phyloP scores from a whole-genome alignment of 2,113 vertebrate species.

The Campylorhamphus procurvoides region DNA sequence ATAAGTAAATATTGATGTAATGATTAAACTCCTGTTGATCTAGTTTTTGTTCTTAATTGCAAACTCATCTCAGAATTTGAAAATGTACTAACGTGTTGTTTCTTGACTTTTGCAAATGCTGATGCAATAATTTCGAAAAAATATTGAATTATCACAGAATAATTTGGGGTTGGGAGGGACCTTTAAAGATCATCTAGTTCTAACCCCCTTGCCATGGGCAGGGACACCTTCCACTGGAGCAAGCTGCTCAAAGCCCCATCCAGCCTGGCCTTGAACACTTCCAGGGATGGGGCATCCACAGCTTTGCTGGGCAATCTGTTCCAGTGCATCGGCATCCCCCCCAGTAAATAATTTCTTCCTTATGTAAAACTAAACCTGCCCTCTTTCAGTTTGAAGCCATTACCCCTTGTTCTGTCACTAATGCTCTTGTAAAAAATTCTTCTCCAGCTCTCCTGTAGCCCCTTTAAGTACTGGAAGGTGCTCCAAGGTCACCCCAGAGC shows the following conservation, averaged over 20 bases:
- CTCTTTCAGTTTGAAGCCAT: background rate
- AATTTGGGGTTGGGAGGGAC: background rate
- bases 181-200: background rate
- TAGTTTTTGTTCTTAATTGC: background rate
- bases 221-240: background rate
- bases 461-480: background rate
- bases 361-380: background rate
- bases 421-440: background rate
- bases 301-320: background rate
- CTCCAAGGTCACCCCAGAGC: background rate
- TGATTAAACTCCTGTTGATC: slow-evolving; percentile 35
- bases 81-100: background rate
- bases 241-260: background rate
- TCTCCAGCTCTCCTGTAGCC: background rate
- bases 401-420: background rate
- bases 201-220: background rate
- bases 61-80: background rate
- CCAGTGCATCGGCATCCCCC: background rate
- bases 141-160: background rate
- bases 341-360: background rate
- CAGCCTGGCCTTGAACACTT: background rate
- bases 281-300: background rate
- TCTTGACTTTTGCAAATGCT: background rate
- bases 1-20: slow-evolving; percentile 28
- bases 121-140: background rate